Base-by-base conservation (phyloP, 2,888 invertebrate species). In the Altica lythri region DNA sequence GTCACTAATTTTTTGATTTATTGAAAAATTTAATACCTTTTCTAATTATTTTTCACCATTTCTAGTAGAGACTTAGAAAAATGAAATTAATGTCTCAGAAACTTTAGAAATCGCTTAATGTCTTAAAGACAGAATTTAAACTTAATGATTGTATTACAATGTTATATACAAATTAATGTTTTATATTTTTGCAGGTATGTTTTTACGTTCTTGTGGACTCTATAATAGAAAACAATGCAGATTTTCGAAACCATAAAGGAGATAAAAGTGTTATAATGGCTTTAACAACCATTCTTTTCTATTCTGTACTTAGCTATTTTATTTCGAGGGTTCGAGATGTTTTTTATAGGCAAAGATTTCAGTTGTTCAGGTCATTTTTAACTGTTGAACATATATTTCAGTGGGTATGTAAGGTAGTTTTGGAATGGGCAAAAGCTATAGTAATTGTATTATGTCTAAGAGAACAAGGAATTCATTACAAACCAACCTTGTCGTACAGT, bases 391-490 rank as follows among this genome's bases (percentile, higher is more conserved):
- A 68, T 44, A 66, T 67, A 17, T 17, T 72, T 0, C 68, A 69
- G 53, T 69, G 70, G 64, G 14, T 75, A 1, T 62, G 86, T 4
- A 88, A 86, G 74, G 83, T 89, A 38, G 83, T 88, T 1, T 77
- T 90, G 35, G 89, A 90, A 73, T 88, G 89, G 86, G 86, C 87
- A 8, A 90, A 90, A 75, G 88, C 88, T 0, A 83, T 89, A 29
- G 64, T 75, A 2, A 67, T 75, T 3, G 71, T 77, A 2, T 37
- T 89, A 17, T 88, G 88, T 22, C 72, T 89, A 50, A 85, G 86
- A 68, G 87, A 89, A 72, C 88, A 88, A 16, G 77, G 89, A 18
- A 83, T 88, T 54, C 81, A 88, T 67, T 89, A 86, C 73, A 79
- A 81, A 43, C 88, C 89, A 0, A 84, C 86, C 9, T 74, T 81